Evolutionary conservation across 2,113 vertebrate species (phyloP).

Genomic region (Romanogobio albipinnatus): DNA sequence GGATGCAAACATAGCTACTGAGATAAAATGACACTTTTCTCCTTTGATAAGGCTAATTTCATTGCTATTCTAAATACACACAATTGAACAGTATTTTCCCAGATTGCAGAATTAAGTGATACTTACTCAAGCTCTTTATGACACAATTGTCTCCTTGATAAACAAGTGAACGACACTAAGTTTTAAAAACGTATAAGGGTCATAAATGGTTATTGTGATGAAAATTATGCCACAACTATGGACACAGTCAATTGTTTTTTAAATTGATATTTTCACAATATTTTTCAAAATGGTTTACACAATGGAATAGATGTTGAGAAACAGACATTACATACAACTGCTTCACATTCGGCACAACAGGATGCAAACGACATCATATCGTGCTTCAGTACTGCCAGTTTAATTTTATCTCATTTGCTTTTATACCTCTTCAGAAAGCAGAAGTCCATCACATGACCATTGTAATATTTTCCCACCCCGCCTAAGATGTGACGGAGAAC

Average conservation of each 20-base stretch:
- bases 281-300: neutral
- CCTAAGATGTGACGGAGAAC: conserved; percentile 39
- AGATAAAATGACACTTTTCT: neutral
- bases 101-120: too few species aligned
- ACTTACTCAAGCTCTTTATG: neutral
- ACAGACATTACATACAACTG: neutral
- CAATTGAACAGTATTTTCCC: too few species aligned
- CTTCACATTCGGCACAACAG: neutral
- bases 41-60: neutral
- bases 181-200: neutral
- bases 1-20: too few species aligned
- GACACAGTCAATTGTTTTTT: too few species aligned
- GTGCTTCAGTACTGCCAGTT: conserved; percentile 17
- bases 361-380: neutral
- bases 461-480: conserved; percentile 41
- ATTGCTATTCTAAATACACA: neutral
- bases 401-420: conserved; percentile 71
- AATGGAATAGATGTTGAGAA: neutral
- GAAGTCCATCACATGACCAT: conserved; percentile 63
- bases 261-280: neutral
- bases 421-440: conserved; percentile 71
- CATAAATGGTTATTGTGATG: neutral
- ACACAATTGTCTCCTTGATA: neutral
- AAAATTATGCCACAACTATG: neutral
- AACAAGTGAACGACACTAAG: neutral